Evolutionary conservation across 2,797 vertebrate species (phyloP).

Genomic region (Falco rusticolus): DNA sequence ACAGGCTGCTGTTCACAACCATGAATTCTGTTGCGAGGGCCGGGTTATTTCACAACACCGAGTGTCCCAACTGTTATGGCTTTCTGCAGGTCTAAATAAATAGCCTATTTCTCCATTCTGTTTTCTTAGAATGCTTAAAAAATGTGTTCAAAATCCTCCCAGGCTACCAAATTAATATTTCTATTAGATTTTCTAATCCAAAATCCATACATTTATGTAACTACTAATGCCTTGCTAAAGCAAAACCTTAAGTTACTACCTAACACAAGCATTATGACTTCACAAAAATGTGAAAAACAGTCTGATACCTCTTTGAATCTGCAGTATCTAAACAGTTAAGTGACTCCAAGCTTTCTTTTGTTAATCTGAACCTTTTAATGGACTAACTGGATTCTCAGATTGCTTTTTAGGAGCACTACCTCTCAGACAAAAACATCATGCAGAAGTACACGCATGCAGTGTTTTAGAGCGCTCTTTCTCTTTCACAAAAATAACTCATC

Average conservation of each 20-base stretch:
- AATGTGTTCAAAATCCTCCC: not conserved
- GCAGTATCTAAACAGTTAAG: not conserved
- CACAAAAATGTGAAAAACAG: not conserved
- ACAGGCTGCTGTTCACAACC: not conserved
- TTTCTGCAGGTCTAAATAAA: not conserved
- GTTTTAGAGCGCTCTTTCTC: not conserved
- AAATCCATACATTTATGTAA: not conserved
- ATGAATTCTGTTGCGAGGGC: not conserved
- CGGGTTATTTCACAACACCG: not conserved
- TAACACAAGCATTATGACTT: not conserved
- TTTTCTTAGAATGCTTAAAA: not conserved
- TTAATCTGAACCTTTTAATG: not conserved
- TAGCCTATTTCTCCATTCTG: not conserved
- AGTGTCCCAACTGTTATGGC: not conserved
- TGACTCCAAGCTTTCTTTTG: not conserved
- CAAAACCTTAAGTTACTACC: not conserved
- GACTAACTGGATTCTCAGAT: not conserved
- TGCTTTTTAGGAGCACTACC: not conserved
- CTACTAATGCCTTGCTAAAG: not conserved
- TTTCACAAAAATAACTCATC: not conserved
- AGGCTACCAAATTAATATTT: not conserved
- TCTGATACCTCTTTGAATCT: not conserved
- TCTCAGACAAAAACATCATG: not conserved
- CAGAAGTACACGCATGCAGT: not conserved
- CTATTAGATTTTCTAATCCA: not conserved